phyloP scores from a whole-genome alignment of 1,140 invertebrate species.

The Musca vetustissima region DNA sequence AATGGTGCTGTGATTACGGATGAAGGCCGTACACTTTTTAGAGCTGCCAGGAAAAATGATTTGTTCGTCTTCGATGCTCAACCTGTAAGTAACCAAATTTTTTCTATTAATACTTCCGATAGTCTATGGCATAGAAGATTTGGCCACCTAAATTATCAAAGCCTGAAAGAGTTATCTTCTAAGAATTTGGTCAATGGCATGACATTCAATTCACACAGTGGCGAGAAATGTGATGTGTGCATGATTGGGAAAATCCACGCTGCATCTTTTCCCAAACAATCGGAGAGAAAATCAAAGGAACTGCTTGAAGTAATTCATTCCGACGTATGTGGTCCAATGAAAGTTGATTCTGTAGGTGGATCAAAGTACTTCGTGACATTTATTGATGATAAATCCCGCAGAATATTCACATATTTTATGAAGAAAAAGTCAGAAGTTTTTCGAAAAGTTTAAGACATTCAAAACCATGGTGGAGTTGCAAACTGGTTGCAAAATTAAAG shows the following conservation, averaged over 20 bases:
- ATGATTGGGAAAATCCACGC: constrained; percentile 36
- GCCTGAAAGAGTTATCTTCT: constrained; percentile 36
- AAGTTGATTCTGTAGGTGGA: constrained; percentile 44
- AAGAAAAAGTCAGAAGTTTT: constrained; percentile 38
- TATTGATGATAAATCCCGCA: constrained; percentile 55
- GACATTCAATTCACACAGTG: constrained; percentile 29
- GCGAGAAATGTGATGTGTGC: constrained; percentile 31
- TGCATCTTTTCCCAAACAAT: constrained; percentile 30
- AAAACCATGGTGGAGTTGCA: constrained; percentile 5
- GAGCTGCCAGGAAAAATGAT: too few relatives aligned
- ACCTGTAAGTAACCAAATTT: not conserved
- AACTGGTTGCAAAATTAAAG: constrained; percentile 20
- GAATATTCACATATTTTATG: constrained; percentile 43
- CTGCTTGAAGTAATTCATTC: constrained; percentile 50
- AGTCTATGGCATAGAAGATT: constrained; percentile 34
- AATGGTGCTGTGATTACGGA: too few relatives aligned
- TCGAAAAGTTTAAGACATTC: constrained; percentile 27
- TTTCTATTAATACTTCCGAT: not conserved
- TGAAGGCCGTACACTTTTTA: too few relatives aligned
- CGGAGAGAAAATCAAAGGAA: not conserved
- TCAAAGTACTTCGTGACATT: constrained; percentile 48
- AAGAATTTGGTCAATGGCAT: constrained; percentile 28
- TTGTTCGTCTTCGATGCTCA: not conserved
- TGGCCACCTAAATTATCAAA: constrained; percentile 37
- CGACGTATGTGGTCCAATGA: constrained; percentile 53